phyloP scores from a whole-genome alignment of 64 coral and sea anemone genomes.

The Dendrophyllia cribrosa region DNA sequence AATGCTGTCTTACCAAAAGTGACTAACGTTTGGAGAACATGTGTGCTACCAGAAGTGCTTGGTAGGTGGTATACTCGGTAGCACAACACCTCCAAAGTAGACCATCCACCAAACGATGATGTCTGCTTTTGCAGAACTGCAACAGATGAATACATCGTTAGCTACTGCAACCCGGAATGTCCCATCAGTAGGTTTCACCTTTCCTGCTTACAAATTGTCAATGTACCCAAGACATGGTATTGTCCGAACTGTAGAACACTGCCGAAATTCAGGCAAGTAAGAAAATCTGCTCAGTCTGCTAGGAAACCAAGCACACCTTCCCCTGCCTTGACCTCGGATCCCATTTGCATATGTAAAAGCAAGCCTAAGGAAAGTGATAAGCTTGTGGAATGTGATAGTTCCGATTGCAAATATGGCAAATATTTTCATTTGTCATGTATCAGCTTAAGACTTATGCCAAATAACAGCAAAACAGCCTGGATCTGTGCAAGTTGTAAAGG shows the following conservation, averaged over 20 bases:
- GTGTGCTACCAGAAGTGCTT: slow-evolving; percentile 2
- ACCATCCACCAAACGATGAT: neutral
- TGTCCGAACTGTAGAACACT: slow-evolving; percentile 53
- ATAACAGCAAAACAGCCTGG: slow-evolving; percentile 59
- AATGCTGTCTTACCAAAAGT: neutral
- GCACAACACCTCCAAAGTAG: neutral
- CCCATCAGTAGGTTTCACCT: neutral
- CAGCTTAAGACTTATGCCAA: slow-evolving; percentile 45
- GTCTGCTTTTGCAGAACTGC: neutral
- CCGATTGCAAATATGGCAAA: slow-evolving; percentile 29
- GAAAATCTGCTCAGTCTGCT: neutral
- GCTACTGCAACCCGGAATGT: neutral
- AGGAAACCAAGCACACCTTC: slow-evolving; percentile 3
- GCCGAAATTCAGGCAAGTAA: slow-evolving; percentile 56
- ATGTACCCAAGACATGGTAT: slow-evolving; percentile 27
- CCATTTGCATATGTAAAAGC: slow-evolving; percentile 21
- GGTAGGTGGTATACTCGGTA: slow-evolving; percentile 36
- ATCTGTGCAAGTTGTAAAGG: slow-evolving; percentile 33
- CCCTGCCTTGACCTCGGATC: slow-evolving; percentile 15
- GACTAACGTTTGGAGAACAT: neutral
- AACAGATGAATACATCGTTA: neutral
- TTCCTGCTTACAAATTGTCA: slow-evolving; percentile 14
- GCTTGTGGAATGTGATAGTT: slow-evolving; percentile 59
- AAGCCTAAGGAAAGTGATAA: slow-evolving; percentile 43
- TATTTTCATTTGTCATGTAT: slow-evolving; percentile 63